phyloP scores from a whole-genome alignment of 2,888 invertebrate species.

The Phasia obesa region DNA sequence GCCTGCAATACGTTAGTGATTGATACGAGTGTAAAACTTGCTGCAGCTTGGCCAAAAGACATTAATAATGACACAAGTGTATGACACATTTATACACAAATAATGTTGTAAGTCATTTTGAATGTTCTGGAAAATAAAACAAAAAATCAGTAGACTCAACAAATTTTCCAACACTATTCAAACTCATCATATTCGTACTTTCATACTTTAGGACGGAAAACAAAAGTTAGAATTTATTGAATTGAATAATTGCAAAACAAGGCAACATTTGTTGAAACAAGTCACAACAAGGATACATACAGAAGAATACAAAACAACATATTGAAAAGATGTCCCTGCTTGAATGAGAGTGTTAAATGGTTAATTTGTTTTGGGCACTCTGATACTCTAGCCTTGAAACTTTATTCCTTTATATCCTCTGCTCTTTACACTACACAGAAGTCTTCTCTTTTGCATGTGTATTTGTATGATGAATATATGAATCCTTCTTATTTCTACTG shows the following conservation, averaged over 20 bases:
- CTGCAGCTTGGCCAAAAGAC: constrained; percentile 35
- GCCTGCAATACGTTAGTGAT: no score
- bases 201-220: constrained; percentile 14
- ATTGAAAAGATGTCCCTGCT: constrained; percentile 11
- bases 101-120: constrained; percentile 26
- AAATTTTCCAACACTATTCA: constrained; percentile 44
- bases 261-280: constrained; percentile 66
- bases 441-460: neutral
- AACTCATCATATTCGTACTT: neutral
- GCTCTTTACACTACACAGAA: neutral
- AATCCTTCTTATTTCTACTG: neutral
- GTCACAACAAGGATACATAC: constrained; percentile 23
- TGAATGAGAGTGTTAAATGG: constrained; percentile 64
- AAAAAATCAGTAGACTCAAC: constrained; percentile 33
- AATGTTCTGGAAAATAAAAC: neutral
- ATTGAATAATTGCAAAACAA: constrained; percentile 74
- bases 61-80: constrained; percentile 64
- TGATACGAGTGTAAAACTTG: neutral
- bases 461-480: constrained; percentile 1
- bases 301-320: constrained; percentile 17
- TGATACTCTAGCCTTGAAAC: constrained; percentile 72
- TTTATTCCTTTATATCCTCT: neutral
- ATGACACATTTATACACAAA: constrained; percentile 55
- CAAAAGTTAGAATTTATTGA: constrained; percentile 74
- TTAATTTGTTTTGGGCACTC: constrained; percentile 73